Conservation (phyloP, 1,140 invertebrate species). For the Telenomus remus region DNA sequence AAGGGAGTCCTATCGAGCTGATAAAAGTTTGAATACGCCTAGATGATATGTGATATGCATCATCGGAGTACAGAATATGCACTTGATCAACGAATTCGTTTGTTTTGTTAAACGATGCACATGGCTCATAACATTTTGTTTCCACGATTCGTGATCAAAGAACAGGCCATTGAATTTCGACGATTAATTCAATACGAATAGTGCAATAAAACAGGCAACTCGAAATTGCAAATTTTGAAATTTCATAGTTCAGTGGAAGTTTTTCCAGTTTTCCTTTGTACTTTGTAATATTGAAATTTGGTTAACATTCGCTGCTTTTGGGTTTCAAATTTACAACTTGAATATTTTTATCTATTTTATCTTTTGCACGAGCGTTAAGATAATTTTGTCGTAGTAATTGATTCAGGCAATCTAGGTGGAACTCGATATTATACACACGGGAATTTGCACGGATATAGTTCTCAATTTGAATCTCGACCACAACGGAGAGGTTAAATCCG, state of each 20-base stretch:
- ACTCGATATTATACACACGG: slow-evolving; percentile 43
- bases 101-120: slow-evolving; percentile 31
- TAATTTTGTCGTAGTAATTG: slow-evolving; percentile 43
- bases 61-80: slow-evolving; percentile 25
- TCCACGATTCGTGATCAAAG: slow-evolving; percentile 43
- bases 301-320: no score
- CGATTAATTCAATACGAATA: no score
- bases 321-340: no score
- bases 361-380: not conserved
- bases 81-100: slow-evolving; percentile 27
- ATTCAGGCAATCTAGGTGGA: slow-evolving; percentile 30
- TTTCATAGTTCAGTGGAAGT: no score
- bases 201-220: no score
- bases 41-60: no score
- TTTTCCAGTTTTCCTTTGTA: no score
- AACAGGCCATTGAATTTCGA: slow-evolving; percentile 5
- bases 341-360: slow-evolving; percentile 14
- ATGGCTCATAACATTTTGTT: slow-evolving; percentile 14
- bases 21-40: slow-evolving; percentile 68
- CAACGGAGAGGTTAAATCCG: slow-evolving; percentile 7
- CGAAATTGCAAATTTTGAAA: no score
- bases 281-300: slow-evolving; percentile 28
- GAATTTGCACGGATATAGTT: slow-evolving; percentile 55
- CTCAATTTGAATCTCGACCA: slow-evolving; percentile 50
- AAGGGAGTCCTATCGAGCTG: slow-evolving; percentile 62